Evolutionary conservation across 2,113 vertebrate genomes (phyloP), one percentile per base, ranked within the genome.

Genomic region (Oryzias celebensis): DNA sequence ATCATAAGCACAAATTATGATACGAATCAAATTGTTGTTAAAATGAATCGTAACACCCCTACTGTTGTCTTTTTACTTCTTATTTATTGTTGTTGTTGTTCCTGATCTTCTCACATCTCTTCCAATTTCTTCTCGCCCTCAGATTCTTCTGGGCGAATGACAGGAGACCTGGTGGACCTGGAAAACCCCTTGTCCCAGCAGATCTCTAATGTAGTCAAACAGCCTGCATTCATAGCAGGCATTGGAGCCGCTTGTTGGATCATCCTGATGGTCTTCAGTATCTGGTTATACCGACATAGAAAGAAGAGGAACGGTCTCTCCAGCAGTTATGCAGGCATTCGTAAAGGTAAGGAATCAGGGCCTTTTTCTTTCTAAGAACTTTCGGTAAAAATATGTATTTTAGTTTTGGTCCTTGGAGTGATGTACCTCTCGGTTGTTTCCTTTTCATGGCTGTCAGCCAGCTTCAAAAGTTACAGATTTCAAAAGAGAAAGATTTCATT

Each of bases 171-270:
- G 0, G n/a, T 89, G 26, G 88, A 92, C 71, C 87, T 89, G 26
- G 93, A 96, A 73, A 94, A 96, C 76, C 96, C 95, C 13, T 90
- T 98, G 15, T 95, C 97, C 44, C 96, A 97, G 92, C 96, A 99
- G 92, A 99, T 99, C 78, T 98, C 96, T 0, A 96, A 98, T 0
- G 96, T 99, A 31, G 96, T 99, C 45, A 96, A 94, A 73, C 96
- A 98, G 85, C 97, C 97, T 0, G 97, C 97, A 0, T 99, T 99
- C 53, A 99, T 99, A 31, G 97, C 96, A 0, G 97, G 97, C 7
- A 98, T 99, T 0, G 97, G 97, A 2, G 96, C 96, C 0, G 96
- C 96, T 4, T 98, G 96, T 49, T 99, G 97, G 97, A 95, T 99
- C 81, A 96, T 98, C 83, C 94, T 99, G 50, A 97, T 98, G 96